A percentile compares a stretch with the other conserved stretches of the same genome.
These are phyloP conservation scores for Himalopsyche japonica DNA, from an alignment of 2,888 invertebrate genomes.

Conservation along the genomic window DNA sequence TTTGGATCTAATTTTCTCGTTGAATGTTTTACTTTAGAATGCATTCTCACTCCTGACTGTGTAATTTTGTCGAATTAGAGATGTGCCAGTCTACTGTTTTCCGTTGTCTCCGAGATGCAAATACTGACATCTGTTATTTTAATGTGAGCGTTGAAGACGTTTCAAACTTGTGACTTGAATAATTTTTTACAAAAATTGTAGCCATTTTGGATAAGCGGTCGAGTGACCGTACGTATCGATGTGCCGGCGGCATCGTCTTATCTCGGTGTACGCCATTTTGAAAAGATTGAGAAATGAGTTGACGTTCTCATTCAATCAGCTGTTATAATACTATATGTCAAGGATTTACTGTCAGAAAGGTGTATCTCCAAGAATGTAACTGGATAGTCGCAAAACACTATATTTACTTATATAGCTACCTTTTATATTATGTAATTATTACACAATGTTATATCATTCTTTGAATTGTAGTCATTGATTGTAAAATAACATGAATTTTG, in stretches of 20 bases:
- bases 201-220: not conserved
- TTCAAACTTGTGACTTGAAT: not conserved
- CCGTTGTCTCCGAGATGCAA: not conserved
- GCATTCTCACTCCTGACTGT: conserved; percentile 12
- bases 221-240: not conserved
- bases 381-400: too few relatives aligned
- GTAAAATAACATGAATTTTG: too few relatives aligned
- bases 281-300: not conserved
- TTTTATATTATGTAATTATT: too few relatives aligned
- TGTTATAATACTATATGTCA: not conserved
- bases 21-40: conserved; percentile 26
- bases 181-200: not conserved
- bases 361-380: too few relatives aligned
- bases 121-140: not conserved
- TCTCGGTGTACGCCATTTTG: not conserved
- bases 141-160: not conserved
- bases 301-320: not conserved
- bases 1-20: conserved; percentile 26
- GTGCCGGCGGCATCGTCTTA: not conserved
- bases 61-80: not conserved
- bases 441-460: too few relatives aligned
- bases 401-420: too few relatives aligned
- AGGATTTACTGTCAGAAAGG: too few relatives aligned
- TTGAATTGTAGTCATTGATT: too few relatives aligned
- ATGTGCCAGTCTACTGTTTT: not conserved